Conservation (phyloP, 2,113 vertebrate species). For the Caretta caretta region DNA sequence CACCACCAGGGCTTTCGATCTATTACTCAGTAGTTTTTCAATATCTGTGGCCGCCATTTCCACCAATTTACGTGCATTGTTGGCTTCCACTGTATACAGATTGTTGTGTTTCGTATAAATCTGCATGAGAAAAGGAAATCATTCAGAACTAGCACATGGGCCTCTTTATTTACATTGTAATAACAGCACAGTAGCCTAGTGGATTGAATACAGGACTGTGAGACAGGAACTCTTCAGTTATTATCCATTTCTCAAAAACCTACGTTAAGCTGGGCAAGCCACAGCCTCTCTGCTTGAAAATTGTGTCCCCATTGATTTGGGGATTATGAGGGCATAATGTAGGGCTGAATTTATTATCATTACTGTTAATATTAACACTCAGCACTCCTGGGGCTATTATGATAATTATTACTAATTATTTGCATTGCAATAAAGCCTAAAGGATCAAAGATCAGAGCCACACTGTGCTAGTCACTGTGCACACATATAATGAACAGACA, state of each 20-base stretch:
- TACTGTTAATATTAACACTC: background rate
- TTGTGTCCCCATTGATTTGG: background rate
- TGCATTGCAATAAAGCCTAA: background rate
- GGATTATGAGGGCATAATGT: background rate
- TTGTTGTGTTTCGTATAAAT: constrained; percentile 88
- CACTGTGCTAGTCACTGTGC: background rate
- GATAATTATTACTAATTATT: background rate
- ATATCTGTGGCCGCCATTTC: constrained; percentile 94
- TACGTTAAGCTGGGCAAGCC: background rate
- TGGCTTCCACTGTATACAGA: constrained; percentile 91
- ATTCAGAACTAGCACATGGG: background rate
- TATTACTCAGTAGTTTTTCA: constrained; percentile 93
- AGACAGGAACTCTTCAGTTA: background rate
- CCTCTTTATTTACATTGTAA: background rate
- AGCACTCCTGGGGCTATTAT: background rate
- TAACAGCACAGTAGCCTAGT: background rate
- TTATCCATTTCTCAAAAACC: background rate
- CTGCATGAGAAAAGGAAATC: constrained; percentile 73
- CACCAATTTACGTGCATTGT: constrained; percentile 93
- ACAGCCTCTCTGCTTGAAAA: background rate
- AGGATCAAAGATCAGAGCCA: background rate
- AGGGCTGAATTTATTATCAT: background rate
- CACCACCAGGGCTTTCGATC: constrained; percentile 94
- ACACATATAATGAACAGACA: background rate
- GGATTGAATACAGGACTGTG: background rate